A percentile compares a stretch with the other conserved stretches of the same genome.
Evolutionary conservation across 2,888 invertebrate genomes (phyloP).

Genomic region (Minunthozetes semirufus): DNA sequence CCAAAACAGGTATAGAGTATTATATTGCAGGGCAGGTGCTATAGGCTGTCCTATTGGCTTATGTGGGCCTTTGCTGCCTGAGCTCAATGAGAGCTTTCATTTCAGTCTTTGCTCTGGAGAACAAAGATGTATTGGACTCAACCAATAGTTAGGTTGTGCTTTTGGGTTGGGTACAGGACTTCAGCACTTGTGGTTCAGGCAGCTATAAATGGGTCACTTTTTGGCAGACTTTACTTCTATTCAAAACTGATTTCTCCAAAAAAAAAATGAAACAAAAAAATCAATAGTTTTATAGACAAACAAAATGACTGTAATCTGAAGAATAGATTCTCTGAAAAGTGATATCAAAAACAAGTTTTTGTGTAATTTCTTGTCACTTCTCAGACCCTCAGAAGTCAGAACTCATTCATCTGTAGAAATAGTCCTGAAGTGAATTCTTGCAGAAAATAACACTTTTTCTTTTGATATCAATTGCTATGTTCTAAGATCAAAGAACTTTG

Average conservation of each 20-base stretch:
- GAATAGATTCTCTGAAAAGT: not conserved
- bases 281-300: slow-evolving; percentile 1
- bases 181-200: not conserved
- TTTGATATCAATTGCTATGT: not conserved
- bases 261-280: not conserved
- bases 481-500: not conserved
- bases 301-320: slow-evolving; percentile 2
- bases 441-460: slow-evolving; percentile 10
- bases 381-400: not conserved
- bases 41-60: slow-evolving; percentile 14
- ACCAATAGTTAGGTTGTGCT: slow-evolving; percentile 8
- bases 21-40: not conserved
- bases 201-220: not conserved
- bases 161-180: slow-evolving; percentile 6
- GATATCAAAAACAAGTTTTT: slow-evolving; percentile 10
- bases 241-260: not conserved
- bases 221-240: not conserved
- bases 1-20: slow-evolving; percentile 13
- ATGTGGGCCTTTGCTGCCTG: slow-evolving; percentile 21
- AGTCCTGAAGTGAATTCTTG: not conserved
- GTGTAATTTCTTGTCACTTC: not conserved
- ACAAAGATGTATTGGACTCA: slow-evolving; percentile 21
- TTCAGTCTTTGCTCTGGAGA: not conserved
- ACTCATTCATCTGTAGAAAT: not conserved
- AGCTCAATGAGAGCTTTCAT: not conserved